Conservation (phyloP, 2,888 invertebrate species). For the Onthophagus sagittarius region DNA sequence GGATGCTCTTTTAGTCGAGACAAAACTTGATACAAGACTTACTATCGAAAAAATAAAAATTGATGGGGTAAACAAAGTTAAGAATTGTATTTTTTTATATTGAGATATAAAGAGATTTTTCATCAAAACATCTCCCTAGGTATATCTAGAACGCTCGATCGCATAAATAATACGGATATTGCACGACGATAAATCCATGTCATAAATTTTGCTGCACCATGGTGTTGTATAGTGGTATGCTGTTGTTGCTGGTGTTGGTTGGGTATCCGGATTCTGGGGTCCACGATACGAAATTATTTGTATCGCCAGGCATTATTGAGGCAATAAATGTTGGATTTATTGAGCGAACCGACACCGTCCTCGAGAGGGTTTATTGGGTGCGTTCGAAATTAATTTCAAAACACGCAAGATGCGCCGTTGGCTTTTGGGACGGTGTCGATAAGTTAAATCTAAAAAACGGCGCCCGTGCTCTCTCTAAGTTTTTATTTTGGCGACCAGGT, state of each 20-base stretch:
- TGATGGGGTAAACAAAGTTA: too few species aligned
- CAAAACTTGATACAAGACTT: too few species aligned
- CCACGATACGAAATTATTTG: conserved; percentile 5
- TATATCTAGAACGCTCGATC: neutral
- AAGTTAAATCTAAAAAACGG: neutral
- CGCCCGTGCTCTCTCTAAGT: neutral
- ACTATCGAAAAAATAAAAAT: too few species aligned
- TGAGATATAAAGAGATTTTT: too few species aligned
- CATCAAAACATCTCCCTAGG: neutral
- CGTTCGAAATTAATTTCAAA: neutral
- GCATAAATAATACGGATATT: neutral
- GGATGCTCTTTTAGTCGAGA: too few species aligned
- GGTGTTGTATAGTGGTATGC: neutral
- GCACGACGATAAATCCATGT: neutral
- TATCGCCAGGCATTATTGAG: conserved; percentile 7
- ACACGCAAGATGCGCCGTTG: neutral
- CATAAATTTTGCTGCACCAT: neutral
- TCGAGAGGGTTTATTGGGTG: neutral
- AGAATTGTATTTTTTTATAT: too few species aligned
- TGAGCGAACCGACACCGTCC: neutral
- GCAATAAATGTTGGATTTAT: conserved; percentile 10
- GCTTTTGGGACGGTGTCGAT: neutral
- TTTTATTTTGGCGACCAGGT: neutral
- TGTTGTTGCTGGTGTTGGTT: too few species aligned
- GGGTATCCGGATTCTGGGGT: neutral